phyloP scores from a whole-genome alignment of 2,888 invertebrate genomes.

The Barypeithes pellucidus region DNA sequence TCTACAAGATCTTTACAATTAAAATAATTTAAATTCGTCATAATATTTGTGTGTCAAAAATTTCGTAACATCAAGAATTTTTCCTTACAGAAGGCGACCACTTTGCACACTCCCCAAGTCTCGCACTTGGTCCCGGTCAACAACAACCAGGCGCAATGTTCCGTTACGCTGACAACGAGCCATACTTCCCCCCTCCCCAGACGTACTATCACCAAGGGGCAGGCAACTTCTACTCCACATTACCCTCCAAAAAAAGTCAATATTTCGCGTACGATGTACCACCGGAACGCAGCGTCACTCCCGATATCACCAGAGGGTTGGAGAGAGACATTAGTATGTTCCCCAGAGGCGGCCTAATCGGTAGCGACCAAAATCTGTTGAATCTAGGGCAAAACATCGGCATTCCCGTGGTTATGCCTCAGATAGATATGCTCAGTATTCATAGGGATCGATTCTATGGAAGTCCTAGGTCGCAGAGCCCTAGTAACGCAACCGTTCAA shows the following conservation, averaged over 20 bases:
- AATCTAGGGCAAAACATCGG: slow-evolving; percentile 62
- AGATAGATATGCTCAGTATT: slow-evolving; percentile 56
- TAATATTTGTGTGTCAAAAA: too few species aligned
- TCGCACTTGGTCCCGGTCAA: slow-evolving; percentile 58
- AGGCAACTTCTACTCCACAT: slow-evolving; percentile 66
- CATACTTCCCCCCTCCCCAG: slow-evolving; percentile 53
- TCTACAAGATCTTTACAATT: too few species aligned
- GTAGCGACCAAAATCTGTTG: slow-evolving; percentile 56
- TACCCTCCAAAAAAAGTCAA: slow-evolving; percentile 71
- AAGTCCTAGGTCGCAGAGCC: slow-evolving; percentile 25
- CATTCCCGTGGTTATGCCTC: slow-evolving; percentile 65
- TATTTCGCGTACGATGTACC: slow-evolving; percentile 67
- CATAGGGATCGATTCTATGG: slow-evolving; percentile 17
- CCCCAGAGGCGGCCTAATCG: slow-evolving; percentile 50
- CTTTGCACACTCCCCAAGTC: slow-evolving; percentile 56
- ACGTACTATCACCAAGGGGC: slow-evolving; percentile 61
- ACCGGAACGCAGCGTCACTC: slow-evolving; percentile 71
- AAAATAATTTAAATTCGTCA: too few species aligned
- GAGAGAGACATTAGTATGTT: slow-evolving; percentile 55
- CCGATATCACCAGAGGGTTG: slow-evolving; percentile 73
- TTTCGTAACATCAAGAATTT: not conserved
- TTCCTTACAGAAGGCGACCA: slow-evolving; percentile 67
- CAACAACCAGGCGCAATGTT: slow-evolving; percentile 59
- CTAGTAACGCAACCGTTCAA: slow-evolving; percentile 40
- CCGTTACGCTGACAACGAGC: slow-evolving; percentile 58